Conservation (phyloP, 2,888 invertebrate genomes). For the Griposia aprilina region DNA sequence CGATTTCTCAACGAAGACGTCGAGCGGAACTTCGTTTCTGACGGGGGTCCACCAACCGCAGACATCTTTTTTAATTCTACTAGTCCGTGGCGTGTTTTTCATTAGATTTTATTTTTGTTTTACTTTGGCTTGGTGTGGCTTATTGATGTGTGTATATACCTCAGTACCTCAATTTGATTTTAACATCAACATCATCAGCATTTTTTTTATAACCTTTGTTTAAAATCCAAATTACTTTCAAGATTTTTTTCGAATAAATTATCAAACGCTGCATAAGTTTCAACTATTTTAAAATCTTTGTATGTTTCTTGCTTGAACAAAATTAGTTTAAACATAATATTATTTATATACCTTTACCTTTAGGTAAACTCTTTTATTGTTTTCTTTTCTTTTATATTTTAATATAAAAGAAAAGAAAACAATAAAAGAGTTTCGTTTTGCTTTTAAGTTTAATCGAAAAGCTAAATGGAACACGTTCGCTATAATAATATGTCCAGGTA, state of each 20-base stretch:
- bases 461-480: background rate
- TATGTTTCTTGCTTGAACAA: background rate
- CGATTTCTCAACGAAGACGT: too few species aligned
- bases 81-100: background rate
- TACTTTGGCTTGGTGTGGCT: background rate
- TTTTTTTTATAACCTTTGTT: background rate
- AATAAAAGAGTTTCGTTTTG: background rate
- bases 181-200: too few species aligned
- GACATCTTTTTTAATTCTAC: too few species aligned
- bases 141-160: background rate
- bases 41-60: too few species aligned
- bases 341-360: background rate
- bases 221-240: too few species aligned
- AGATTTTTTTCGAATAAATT: background rate
- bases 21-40: too few species aligned
- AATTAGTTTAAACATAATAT: background rate
- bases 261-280: background rate
- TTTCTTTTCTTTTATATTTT: too few species aligned
- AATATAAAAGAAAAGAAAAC: constrained; percentile 1
- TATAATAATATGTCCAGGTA: background rate
- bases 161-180: background rate
- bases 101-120: background rate
- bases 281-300: background rate
- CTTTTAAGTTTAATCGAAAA: constrained; percentile 19
- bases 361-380: too few species aligned